These are phyloP conservation scores for Ranitomeya variabilis DNA, from an alignment of 2,113 vertebrate species.

Conservation along the genomic window DNA sequence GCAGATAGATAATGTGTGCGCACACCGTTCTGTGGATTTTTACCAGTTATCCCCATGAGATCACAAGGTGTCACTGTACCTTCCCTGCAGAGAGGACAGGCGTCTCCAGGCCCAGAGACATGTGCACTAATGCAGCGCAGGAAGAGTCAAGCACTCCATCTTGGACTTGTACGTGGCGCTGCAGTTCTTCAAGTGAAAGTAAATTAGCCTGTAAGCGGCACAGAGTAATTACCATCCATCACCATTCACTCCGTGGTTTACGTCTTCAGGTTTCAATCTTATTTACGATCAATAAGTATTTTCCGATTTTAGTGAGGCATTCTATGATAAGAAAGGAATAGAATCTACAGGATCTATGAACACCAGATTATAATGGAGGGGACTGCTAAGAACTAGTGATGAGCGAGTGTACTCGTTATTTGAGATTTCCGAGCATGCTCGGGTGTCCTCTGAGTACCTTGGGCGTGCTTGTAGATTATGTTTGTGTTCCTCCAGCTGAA, in stretches of 20 bases:
- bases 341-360: background rate
- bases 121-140: slow-evolving; percentile 73
- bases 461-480: too few species aligned
- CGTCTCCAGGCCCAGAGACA: slow-evolving; percentile 70
- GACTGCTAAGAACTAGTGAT: too few species aligned
- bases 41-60: background rate
- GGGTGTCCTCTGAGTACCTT: too few species aligned
- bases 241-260: background rate
- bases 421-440: too few species aligned
- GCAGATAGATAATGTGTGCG: too few species aligned
- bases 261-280: background rate
- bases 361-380: background rate
- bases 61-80: slow-evolving; percentile 70
- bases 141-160: slow-evolving; percentile 80
- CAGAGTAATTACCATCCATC: background rate
- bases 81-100: slow-evolving; percentile 69
- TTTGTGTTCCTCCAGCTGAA: too few species aligned
- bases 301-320: background rate
- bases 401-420: too few species aligned
- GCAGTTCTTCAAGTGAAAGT: slow-evolving; percentile 74
- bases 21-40: too few species aligned
- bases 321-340: background rate
- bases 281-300: background rate
- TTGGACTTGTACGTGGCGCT: slow-evolving; percentile 78
- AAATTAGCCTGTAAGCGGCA: slow-evolving; percentile 71